Percentiles rank a stretch among this genome's conserved stretches.
phyloP scores from a whole-genome alignment of 2,113 vertebrate species.

The Callipepla californica region DNA sequence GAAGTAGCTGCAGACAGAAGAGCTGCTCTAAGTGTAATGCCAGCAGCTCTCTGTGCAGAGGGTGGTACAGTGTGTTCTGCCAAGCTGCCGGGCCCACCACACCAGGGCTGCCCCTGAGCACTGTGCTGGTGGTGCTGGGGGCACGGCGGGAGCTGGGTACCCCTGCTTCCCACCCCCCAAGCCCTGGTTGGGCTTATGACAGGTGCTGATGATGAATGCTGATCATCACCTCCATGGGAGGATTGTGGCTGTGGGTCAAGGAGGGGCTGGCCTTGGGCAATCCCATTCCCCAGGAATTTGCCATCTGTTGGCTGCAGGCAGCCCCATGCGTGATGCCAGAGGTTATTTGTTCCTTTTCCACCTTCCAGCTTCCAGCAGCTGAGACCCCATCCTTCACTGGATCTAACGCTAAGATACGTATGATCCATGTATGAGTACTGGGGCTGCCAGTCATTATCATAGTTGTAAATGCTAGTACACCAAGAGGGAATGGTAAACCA shows the following conservation, averaged over 20 bases:
- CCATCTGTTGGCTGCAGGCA: background rate
- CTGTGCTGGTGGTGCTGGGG: background rate
- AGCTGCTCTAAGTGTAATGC: fast-evolving
- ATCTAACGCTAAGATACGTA: fast-evolving
- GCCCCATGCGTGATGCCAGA: background rate
- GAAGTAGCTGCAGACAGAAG: background rate
- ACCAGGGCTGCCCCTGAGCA: background rate
- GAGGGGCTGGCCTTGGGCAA: background rate
- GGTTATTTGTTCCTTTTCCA: background rate
- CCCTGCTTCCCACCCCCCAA: background rate
- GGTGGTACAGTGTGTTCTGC: fast-evolving
- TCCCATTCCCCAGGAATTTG: background rate
- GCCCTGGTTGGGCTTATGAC: background rate
- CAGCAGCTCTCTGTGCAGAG: fast-evolving
- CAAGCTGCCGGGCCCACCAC: background rate
- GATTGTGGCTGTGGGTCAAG: background rate
- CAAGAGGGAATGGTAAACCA: fast-evolving
- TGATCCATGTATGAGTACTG: fast-evolving
- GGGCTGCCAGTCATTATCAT: fast-evolving
- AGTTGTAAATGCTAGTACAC: fast-evolving
- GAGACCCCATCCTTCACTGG: background rate
- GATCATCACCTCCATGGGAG: background rate
- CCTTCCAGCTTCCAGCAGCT: background rate
- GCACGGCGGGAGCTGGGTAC: background rate
- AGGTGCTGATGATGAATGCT: too few species aligned